Evolutionary conservation across 2,888 invertebrate genomes (phyloP), one percentile per base, ranked within the genome.

Genomic region (Aphidius colemani): DNA sequence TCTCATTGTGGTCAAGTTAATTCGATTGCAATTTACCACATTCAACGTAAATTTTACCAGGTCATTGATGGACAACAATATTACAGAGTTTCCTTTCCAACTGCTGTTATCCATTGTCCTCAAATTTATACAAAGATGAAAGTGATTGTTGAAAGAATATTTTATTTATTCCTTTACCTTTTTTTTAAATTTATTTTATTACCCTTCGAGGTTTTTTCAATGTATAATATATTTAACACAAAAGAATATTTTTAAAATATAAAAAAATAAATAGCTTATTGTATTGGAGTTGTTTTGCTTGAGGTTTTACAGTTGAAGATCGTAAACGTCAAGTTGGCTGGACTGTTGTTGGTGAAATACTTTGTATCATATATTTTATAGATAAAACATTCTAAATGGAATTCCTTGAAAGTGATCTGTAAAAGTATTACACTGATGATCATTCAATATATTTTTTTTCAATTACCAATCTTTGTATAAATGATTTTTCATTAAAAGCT

Each of bases 351-450:
- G 64, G 70, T 66, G 67, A 69, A 65, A 70, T 67, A 65, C 67
- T 68, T 51, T 55, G 49, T 46, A 39, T 55, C 30, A 57, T 53
- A 60, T 61, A 53, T 53, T 60, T 57, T 64, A 66, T 58, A 68
- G 69, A 65, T 71, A 72, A 67, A 67, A 51, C 60, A 67, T 74
- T 72, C 71, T 69, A 69, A 72, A 72, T 68, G 61, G 72, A 69
- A 74, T 71, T 71, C 67, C 66, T 72, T 70, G 74, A 74, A 74
- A 74, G 74, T 73, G 70, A 74, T 74, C 63, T 60, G 59, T 59
- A 53, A 55, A 58, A 50, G 9, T 44, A 57, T 63, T 57, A 7
- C 39, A 50, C 53, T 49, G 45, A 61, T 48, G 45, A 61, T 48
- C 43, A 56, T 49, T 57, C 10, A 18, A 41, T 44, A 9, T 40